These are phyloP conservation scores for Drosophila gunungcola DNA, from an alignment of 1,140 invertebrate genomes.

Conservation along the genomic window DNA sequence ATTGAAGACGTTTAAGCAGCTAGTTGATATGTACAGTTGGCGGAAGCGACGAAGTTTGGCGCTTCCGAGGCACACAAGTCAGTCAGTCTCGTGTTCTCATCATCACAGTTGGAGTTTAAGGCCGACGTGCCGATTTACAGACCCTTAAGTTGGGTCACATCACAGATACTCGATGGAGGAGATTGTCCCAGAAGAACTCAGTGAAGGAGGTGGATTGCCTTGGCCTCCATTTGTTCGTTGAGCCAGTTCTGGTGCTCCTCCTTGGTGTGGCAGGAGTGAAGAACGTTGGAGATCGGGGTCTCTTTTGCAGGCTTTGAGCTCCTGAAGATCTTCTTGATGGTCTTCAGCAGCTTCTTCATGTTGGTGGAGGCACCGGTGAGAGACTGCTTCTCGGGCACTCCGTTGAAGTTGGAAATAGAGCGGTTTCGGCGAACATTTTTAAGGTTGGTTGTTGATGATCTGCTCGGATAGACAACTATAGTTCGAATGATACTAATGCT, in stretches of 20 bases:
- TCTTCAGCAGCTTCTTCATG: conserved; percentile 63
- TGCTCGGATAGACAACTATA: conserved; percentile 38
- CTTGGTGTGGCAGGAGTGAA: conserved; percentile 42
- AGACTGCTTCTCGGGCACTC: conserved; percentile 40
- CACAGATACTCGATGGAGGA: conserved; percentile 51
- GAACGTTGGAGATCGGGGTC: conserved; percentile 5
- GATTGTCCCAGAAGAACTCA: conserved; percentile 17
- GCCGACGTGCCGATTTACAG: conserved; percentile 46
- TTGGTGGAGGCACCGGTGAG: conserved; percentile 56
- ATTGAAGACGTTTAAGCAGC: conserved; percentile 24
- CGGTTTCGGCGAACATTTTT: conserved; percentile 56
- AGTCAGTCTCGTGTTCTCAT: conserved; percentile 62
- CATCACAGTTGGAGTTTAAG: conserved; percentile 69
- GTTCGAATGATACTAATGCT: conserved; percentile 51
- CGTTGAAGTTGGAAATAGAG: conserved; percentile 19
- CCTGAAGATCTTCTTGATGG: conserved; percentile 56
- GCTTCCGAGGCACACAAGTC: conserved; percentile 28
- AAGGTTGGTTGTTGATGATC: conserved; percentile 16
- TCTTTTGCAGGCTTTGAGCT: conserved; percentile 27
- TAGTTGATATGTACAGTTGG: conserved; percentile 47
- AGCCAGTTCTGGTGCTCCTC: conserved; percentile 76
- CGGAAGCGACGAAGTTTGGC: conserved; percentile 14
- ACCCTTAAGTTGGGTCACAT: conserved; percentile 46
- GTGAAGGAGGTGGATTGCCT: conserved; percentile 9
- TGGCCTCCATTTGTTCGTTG: conserved; percentile 67